These are phyloP conservation scores for Entomobrya proxima DNA, from an alignment of 2,888 invertebrate species.

Conservation along the genomic window DNA sequence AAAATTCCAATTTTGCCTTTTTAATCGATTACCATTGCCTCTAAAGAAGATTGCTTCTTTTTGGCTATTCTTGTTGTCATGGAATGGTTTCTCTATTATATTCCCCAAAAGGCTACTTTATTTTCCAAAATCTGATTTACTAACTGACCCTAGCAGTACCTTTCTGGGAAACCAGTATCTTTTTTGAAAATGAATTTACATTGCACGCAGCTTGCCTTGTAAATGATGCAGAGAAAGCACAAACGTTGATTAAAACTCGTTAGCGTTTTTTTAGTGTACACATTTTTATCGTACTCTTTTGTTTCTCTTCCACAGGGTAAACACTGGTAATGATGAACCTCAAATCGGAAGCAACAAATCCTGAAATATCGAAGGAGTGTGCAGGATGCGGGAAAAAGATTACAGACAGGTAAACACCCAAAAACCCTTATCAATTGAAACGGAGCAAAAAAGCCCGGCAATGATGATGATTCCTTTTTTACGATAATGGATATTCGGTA, in stretches of 20 bases:
- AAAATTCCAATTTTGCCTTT: conserved; percentile 74
- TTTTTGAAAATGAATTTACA: too few species aligned
- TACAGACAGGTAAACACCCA: conserved; percentile 82
- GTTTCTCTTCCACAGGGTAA: conserved; percentile 9
- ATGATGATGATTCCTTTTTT: neutral
- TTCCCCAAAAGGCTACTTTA: neutral
- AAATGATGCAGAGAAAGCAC: too few species aligned
- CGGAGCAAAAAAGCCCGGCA: neutral
- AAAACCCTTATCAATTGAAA: conserved; percentile 2
- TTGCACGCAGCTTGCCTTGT: too few species aligned
- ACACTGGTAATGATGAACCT: conserved; percentile 73
- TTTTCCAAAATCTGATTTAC: conserved; percentile 17
- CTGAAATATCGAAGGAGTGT: conserved; percentile 82
- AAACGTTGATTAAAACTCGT: too few species aligned
- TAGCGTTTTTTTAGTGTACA: too few species aligned
- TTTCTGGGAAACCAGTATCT: neutral
- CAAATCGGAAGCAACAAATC: conserved; percentile 72
- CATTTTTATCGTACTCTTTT: neutral
- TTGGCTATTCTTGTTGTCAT: conserved; percentile 12
- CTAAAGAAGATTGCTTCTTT: conserved; percentile 42
- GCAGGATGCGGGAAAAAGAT: conserved; percentile 92
- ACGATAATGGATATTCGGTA: neutral
- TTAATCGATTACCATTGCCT: conserved; percentile 74
- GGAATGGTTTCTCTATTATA: neutral
- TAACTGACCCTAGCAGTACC: conserved; percentile 9